Percentiles rank a stretch among this genome's conserved stretches.
phyloP scores from a whole-genome alignment of 2,113 vertebrate species.

The Xiphophorus hellerii region DNA sequence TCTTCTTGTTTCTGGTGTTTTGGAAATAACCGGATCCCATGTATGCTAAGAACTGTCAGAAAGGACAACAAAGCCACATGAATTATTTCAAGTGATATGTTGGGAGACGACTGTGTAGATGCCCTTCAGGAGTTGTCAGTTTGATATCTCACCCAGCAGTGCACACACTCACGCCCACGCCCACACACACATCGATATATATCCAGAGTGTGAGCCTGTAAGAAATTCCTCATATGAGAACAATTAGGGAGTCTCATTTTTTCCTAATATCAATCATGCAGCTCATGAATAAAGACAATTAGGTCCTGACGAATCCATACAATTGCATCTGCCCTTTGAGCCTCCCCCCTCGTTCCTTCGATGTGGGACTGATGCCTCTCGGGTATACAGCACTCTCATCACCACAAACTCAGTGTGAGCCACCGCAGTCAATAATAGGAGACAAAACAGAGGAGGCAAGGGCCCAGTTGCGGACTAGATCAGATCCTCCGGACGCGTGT shows the following conservation, averaged over 20 bases:
- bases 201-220: slow-evolving; percentile 38
- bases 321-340: slow-evolving; percentile 74
- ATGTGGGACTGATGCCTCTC: slow-evolving; percentile 67
- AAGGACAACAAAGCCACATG: slow-evolving; percentile 61
- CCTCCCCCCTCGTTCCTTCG: slow-evolving; percentile 26
- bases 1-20: slow-evolving; percentile 3
- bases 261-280: slow-evolving; percentile 79
- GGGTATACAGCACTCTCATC: slow-evolving; percentile 69
- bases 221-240: slow-evolving; percentile 71
- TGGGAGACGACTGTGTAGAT: slow-evolving; percentile 59
- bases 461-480: slow-evolving; percentile 68
- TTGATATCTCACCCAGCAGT: slow-evolving; percentile 73
- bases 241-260: slow-evolving; percentile 80
- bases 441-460: slow-evolving; percentile 68
- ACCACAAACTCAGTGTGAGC: slow-evolving; percentile 61
- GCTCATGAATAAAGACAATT: slow-evolving; percentile 84
- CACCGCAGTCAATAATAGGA: slow-evolving; percentile 70
- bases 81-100: slow-evolving; percentile 77
- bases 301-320: slow-evolving; percentile 72
- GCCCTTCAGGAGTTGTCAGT: slow-evolving; percentile 78
- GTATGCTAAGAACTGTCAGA: slow-evolving; percentile 67
- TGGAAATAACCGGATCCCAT: slow-evolving; percentile 23
- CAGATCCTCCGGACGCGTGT: slow-evolving; percentile 77
- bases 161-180: slow-evolving; percentile 9
- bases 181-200: slow-evolving; percentile 11